These are phyloP conservation scores for Idris sp. DNA, from an alignment of 1,140 invertebrate genomes.

Conservation along the genomic window DNA sequence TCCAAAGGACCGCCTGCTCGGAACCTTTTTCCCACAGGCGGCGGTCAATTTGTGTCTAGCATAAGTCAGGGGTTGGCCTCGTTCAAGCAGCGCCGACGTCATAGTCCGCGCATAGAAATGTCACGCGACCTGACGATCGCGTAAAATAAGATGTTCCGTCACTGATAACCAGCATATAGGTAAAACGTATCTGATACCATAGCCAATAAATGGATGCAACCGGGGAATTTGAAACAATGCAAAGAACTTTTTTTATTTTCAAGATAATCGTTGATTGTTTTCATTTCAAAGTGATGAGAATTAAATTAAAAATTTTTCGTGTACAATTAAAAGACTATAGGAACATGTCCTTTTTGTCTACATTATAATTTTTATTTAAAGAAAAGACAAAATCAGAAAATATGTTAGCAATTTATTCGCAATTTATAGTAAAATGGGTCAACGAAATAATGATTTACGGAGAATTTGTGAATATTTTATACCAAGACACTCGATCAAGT, in stretches of 20 bases:
- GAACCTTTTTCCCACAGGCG: slow-evolving; percentile 50
- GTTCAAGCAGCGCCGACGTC: slow-evolving; percentile 73
- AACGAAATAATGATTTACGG: slow-evolving; percentile 42
- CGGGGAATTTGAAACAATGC: slow-evolving; percentile 10
- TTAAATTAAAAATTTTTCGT: too few relatives aligned
- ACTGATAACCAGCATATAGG: slow-evolving; percentile 74
- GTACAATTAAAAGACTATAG: too few relatives aligned
- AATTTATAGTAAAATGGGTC: slow-evolving; percentile 42
- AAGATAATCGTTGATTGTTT: too few relatives aligned
- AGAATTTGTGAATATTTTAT: slow-evolving; percentile 21
- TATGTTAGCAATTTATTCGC: slow-evolving; percentile 39
- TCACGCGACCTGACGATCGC: slow-evolving; percentile 72
- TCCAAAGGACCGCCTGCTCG: slow-evolving; percentile 10
- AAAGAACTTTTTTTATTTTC: background rate
- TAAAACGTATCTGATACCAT: slow-evolving; percentile 34
- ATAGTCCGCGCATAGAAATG: slow-evolving; percentile 78
- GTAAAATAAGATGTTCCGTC: slow-evolving; percentile 79
- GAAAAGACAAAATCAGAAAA: too few relatives aligned
- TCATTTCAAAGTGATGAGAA: too few relatives aligned
- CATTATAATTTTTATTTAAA: too few relatives aligned
- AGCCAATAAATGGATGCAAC: slow-evolving; percentile 13
- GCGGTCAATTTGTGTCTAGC: slow-evolving; percentile 78
- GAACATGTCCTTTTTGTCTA: too few relatives aligned
- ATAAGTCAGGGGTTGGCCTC: slow-evolving; percentile 72
- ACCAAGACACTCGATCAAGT: slow-evolving; percentile 25